Base-by-base conservation (phyloP, 2,113 vertebrate species). In the Prietella phreatophila region DNA sequence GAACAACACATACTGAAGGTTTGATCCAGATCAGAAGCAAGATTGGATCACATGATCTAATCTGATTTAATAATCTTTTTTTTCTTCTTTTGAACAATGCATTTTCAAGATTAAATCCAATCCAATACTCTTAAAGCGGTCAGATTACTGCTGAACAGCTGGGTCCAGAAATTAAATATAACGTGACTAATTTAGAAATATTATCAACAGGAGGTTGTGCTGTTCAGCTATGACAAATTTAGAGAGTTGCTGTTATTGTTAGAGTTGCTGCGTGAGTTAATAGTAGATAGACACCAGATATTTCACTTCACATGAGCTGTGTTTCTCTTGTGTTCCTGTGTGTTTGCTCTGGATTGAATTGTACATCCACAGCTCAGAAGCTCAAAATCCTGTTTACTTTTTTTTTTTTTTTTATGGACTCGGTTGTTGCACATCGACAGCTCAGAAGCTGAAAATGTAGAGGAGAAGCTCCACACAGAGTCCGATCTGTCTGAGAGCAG, bases 391-490 rank as follows among this genome's bases (percentile, higher is more conserved):
- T 76, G 73, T 47, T 71, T 36, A 58, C 17, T 10, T 27, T 27
- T 63, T 63, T 27, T 63, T 63, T 27, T 69, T 25, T 20, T 0
- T 53, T 9, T 78, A 6, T 33, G 15, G 5, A 30, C 30, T 50
- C 5, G 1, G 39, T 42, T 53, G 15, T 36, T 53, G 17, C 7
- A 50, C 33, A n/a, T 79, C 5, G 42, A 27, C 71, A 88, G 81
- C 17, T 10, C 17, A 11, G 96, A 97, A 86, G 91, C 92, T 71
- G 97, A 99, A 89, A 95, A 96, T 92, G 93, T 93, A 50, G 97
- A 97, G 84, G 96, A 96, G 84, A 96, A 94, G 82, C 95, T 85
- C 9, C 10, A 50, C 4, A 87, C 15, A 8, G 96, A 97, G 76
- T 91, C 89, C 0, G 96, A 96, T 19, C 88, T 88, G 47, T 90